Conservation (phyloP, 1,140 invertebrate genomes). For the Ips typographus region DNA sequence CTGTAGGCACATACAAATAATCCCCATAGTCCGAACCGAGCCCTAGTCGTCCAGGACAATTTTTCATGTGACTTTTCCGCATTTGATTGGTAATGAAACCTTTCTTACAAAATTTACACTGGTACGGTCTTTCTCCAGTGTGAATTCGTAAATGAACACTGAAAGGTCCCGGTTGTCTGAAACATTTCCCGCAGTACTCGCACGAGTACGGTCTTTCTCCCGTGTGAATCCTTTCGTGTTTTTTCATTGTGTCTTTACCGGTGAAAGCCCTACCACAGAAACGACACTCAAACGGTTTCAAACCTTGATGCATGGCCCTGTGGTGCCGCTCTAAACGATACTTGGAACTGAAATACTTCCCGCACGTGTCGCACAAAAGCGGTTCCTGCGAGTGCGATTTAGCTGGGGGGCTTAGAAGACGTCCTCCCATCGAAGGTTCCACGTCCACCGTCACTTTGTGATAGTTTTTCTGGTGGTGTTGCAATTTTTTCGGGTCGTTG, state of each 20-base stretch:
- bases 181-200: slow-evolving; percentile 65
- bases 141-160: slow-evolving; percentile 60
- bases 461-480: slow-evolving; percentile 50
- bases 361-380: slow-evolving; percentile 55
- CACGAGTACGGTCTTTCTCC: slow-evolving; percentile 76
- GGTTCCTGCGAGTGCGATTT: background rate
- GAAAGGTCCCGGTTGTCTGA: slow-evolving; percentile 62
- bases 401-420: background rate
- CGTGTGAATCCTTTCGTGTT: slow-evolving; percentile 59
- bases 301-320: slow-evolving; percentile 56
- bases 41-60: slow-evolving; percentile 40
- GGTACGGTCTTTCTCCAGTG: slow-evolving; percentile 65
- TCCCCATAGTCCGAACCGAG: background rate
- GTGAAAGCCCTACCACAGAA: slow-evolving; percentile 56
- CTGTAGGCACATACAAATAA: background rate
- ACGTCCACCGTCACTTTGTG: slow-evolving; percentile 46
- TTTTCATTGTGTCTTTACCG: slow-evolving; percentile 31
- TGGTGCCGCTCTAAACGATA: slow-evolving; percentile 60
- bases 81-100: slow-evolving; percentile 56
- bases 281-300: slow-evolving; percentile 56
- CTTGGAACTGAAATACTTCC: slow-evolving; percentile 56
- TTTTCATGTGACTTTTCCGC: slow-evolving; percentile 32
- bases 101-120: slow-evolving; percentile 67
- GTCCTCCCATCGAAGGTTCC: slow-evolving; percentile 17
- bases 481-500: slow-evolving; percentile 55